Conservation (phyloP, 2,113 vertebrate species). For the Eptesicus fuscus region DNA sequence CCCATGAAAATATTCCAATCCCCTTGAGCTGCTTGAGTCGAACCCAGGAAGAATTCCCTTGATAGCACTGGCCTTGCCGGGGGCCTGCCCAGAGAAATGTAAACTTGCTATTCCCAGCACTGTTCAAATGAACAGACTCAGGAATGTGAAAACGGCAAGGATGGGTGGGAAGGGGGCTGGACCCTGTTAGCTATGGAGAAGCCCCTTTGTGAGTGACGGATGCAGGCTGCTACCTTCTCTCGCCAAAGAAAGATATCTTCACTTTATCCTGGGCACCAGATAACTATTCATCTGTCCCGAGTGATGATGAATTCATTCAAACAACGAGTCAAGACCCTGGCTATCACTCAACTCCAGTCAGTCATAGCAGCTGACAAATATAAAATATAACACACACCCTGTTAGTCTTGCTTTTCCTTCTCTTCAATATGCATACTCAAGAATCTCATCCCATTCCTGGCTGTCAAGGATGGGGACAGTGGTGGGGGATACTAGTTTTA, state of each 20-base stretch:
- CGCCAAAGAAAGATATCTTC: slow-evolving; percentile 19
- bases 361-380: slow-evolving; percentile 25
- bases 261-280: slow-evolving; percentile 31
- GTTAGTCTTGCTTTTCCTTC: slow-evolving; percentile 44
- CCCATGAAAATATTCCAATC: slow-evolving; percentile 13
- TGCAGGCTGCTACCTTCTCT: not conserved
- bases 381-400: not conserved
- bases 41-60: slow-evolving; percentile 16
- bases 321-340: slow-evolving; percentile 24
- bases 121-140: not conserved
- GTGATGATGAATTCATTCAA: not conserved
- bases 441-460: slow-evolving; percentile 57
- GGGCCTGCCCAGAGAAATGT: not conserved
- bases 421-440: slow-evolving; percentile 76
- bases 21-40: not conserved
- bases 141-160: not conserved
- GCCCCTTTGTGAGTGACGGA: not conserved
- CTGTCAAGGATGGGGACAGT: slow-evolving; percentile 82
- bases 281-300: not conserved
- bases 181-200: not conserved
- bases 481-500: slow-evolving; percentile 78
- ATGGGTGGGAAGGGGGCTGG: not conserved
- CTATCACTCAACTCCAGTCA: not conserved
- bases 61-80: not conserved
- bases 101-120: slow-evolving; percentile 24